Conservation (phyloP, 2,888 invertebrate genomes). For the Folsomia manolachei region DNA sequence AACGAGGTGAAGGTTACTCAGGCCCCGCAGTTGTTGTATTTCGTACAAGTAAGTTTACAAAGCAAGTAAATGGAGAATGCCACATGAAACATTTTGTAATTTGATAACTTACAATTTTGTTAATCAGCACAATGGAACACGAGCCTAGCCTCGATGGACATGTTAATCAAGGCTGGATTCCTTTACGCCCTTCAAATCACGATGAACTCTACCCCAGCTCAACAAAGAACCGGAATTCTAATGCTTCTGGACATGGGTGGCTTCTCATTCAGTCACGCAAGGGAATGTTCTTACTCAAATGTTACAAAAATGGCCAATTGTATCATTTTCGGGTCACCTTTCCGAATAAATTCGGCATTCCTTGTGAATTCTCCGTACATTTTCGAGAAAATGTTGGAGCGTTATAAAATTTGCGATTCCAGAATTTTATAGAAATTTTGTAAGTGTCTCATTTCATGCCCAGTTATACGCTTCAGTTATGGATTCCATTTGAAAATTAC, state of each 20-base stretch:
- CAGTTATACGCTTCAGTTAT: no score
- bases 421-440: constrained; percentile 10
- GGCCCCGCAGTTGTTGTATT: not conserved
- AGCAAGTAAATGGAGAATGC: not conserved
- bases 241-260: constrained; percentile 6
- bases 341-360: not conserved
- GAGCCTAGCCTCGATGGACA: not conserved
- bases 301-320: constrained; percentile 10
- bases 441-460: not conserved
- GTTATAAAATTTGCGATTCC: constrained; percentile 15
- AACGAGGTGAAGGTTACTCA: not conserved
- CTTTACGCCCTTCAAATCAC: not conserved
- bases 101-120: not conserved
- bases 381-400: constrained; percentile 7
- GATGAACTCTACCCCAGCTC: not conserved
- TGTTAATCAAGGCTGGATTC: constrained; percentile 1
- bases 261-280: constrained; percentile 12
- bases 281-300: constrained; percentile 4
- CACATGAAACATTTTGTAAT: not conserved
- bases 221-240: not conserved
- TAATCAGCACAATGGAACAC: constrained; percentile 7
- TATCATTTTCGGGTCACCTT: constrained; percentile 11
- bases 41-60: not conserved
- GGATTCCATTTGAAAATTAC: no score
- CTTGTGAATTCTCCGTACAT: constrained; percentile 6